These are phyloP conservation scores for Agrenia bidenticulata DNA, from an alignment of 2,888 invertebrate genomes.

Conservation along the genomic window DNA sequence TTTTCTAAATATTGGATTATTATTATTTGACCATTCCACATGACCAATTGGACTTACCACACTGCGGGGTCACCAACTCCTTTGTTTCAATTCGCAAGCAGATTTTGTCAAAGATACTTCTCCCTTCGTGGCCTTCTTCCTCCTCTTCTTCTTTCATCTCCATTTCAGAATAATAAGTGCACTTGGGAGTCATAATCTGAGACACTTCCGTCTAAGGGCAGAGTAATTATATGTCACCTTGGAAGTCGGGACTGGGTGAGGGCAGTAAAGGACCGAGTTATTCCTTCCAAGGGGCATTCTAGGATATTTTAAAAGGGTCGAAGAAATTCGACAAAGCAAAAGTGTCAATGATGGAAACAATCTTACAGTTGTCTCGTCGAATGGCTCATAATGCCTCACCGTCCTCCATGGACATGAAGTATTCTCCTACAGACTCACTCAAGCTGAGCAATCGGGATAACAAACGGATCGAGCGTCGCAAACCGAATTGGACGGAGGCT, in stretches of 20 bases:
- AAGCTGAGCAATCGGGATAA: conserved; percentile 41
- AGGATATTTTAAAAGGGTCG: no score
- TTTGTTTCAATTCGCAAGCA: conserved; percentile 47
- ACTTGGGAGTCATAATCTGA: not conserved
- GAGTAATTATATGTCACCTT: not conserved
- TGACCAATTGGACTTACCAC: no score
- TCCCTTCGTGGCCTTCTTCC: conserved; percentile 8
- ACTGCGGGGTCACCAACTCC: conserved; percentile 38
- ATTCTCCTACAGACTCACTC: conserved; percentile 44
- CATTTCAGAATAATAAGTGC: not conserved
- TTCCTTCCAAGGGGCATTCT: no score
- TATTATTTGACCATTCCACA: no score
- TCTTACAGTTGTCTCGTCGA: conserved; percentile 38
- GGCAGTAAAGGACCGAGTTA: no score
- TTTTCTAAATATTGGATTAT: not conserved
- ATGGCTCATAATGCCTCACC: conserved; percentile 41
- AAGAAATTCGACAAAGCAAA: no score
- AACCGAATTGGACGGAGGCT: conserved; percentile 37
- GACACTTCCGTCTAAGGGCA: not conserved
- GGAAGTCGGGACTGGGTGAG: no score
- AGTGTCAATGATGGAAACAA: conserved; percentile 40
- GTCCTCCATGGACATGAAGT: conserved; percentile 43
- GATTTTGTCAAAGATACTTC: conserved; percentile 46
- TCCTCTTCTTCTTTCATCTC: not conserved
- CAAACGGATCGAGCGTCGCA: conserved; percentile 39